These are phyloP conservation scores for Porites rus DNA, from an alignment of 92 coral and sea anemone genomes.

Conservation along the genomic window DNA sequence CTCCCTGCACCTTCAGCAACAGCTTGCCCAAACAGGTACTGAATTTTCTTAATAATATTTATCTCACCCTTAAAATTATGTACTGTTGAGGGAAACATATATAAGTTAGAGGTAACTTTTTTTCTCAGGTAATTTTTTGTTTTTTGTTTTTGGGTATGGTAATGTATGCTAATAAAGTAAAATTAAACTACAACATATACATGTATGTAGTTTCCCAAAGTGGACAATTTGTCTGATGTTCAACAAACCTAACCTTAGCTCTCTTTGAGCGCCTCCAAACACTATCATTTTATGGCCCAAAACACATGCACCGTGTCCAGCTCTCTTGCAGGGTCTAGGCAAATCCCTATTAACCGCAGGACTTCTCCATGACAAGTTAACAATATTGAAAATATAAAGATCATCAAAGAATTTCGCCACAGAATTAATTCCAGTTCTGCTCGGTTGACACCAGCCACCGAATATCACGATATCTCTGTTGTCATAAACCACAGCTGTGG, in stretches of 20 bases:
- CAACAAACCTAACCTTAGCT: slow-evolving; percentile 74
- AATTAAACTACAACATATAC: no score
- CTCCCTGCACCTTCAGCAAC: no score
- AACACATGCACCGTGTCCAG: slow-evolving; percentile 95
- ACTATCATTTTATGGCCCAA: slow-evolving; percentile 86
- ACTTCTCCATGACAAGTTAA: slow-evolving; percentile 71
- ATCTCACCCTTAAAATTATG: no score
- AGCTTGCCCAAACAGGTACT: no score
- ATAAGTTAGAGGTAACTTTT: no score
- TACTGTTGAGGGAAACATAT: no score
- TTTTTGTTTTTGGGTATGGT: no score
- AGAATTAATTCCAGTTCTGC: slow-evolving; percentile 75
- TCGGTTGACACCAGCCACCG: slow-evolving; percentile 98
- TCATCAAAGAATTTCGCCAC: slow-evolving; percentile 89
- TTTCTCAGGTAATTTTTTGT: no score
- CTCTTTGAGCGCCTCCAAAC: slow-evolving; percentile 99
- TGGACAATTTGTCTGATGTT: background rate
- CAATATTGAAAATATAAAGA: slow-evolving; percentile 66
- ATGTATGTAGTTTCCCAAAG: background rate
- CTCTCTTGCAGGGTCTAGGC: slow-evolving; percentile 88
- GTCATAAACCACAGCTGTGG: slow-evolving; percentile 76
- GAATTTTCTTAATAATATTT: no score
- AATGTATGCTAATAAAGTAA: no score
- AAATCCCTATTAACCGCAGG: slow-evolving; percentile 35
- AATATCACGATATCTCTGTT: slow-evolving; percentile 70